Conservation (phyloP, 2,797 vertebrate species). For the Phoebastria nigripes region DNA sequence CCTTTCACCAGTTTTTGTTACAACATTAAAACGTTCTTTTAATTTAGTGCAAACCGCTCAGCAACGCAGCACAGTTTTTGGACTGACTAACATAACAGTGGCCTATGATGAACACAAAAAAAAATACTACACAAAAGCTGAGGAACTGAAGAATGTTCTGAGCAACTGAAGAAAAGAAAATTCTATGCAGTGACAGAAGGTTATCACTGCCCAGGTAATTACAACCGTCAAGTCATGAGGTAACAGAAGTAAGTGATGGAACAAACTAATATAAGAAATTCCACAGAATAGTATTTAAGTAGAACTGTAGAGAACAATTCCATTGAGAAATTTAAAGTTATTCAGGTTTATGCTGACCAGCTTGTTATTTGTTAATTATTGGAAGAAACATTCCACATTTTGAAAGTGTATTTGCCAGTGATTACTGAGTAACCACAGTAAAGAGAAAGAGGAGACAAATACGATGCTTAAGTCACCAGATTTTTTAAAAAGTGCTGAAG, state of each 20-base stretch:
- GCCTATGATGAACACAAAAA: neutral
- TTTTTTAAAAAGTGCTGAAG: neutral
- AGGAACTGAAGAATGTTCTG: neutral
- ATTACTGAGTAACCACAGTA: neutral
- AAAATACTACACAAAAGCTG: neutral
- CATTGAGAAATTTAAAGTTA: neutral
- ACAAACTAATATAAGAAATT: neutral
- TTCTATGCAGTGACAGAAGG: neutral
- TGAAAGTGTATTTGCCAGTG: neutral
- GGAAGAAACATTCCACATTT: neutral
- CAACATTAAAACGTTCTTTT: slow-evolving; percentile 54
- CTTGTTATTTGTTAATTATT: neutral
- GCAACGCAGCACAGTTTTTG: neutral
- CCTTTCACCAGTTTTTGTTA: slow-evolving; percentile 48
- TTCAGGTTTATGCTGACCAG: neutral
- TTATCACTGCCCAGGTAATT: neutral
- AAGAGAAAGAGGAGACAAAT: neutral
- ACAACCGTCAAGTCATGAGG: neutral
- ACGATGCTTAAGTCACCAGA: neutral
- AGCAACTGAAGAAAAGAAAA: neutral
- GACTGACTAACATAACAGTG: neutral
- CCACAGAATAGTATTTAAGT: neutral
- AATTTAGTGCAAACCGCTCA: slow-evolving; percentile 48
- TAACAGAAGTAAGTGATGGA: neutral
- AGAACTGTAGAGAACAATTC: neutral